Conservation (phyloP, 2,888 invertebrate genomes). For the Agrypnus murinus region DNA sequence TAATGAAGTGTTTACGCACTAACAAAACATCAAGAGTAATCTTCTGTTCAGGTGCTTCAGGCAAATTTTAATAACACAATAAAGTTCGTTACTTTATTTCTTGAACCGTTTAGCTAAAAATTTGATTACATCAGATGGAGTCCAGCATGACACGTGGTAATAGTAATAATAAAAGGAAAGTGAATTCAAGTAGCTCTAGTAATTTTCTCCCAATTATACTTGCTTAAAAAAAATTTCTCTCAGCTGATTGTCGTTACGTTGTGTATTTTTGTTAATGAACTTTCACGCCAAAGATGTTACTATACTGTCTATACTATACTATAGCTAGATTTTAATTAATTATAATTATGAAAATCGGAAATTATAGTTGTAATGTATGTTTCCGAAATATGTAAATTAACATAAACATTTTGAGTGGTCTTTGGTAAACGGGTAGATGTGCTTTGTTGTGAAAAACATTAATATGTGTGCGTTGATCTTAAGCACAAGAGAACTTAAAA, state of each 20-base stretch:
- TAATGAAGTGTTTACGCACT: constrained; percentile 7
- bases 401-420: no score
- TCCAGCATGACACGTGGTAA: constrained; percentile 27
- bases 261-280: constrained; percentile 16
- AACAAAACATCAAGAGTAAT: background rate
- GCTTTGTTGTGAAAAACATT: no score
- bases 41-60: background rate
- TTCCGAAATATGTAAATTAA: no score
- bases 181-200: constrained; percentile 18
- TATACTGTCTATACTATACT: no score
- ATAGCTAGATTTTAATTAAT: no score
- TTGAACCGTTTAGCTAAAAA: constrained; percentile 1
- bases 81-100: constrained; percentile 11
- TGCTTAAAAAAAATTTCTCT: constrained; percentile 26
- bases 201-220: constrained; percentile 32
- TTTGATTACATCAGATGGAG: constrained; percentile 21
- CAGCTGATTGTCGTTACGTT: constrained; percentile 3
- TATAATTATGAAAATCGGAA: no score
- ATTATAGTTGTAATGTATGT: no score
- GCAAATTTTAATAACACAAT: constrained; percentile 1
- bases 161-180: constrained; percentile 33
- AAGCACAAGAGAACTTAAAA: no score
- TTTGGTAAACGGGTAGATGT: no score
- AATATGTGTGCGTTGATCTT: no score
- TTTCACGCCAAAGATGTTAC: constrained; percentile 14